Evolutionary conservation across 2,888 invertebrate genomes (phyloP), one percentile per base, ranked within the genome.

Genomic region (Sthenelais limicola): DNA sequence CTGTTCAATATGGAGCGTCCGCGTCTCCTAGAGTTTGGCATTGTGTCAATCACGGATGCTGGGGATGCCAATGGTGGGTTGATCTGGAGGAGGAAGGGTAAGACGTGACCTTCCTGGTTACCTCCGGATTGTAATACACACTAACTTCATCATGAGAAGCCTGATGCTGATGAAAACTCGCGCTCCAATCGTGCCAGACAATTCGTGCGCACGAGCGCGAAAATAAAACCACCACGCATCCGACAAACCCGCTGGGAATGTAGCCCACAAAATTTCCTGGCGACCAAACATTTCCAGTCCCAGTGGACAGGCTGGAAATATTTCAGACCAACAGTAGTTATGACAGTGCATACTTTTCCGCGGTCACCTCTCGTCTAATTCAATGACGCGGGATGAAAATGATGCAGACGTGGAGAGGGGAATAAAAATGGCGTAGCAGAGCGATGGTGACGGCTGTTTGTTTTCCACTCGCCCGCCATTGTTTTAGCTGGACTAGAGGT

Each of bases 381-480:
- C 26, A 62, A 62, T 62, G 62, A 62, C n/a, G 38, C 4, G 3
- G 24, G 24, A 38, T 35, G 35, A 35, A 62, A 62, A 38, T 5
- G 35, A 35, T 38, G 38, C 24, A 35, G 35, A 35, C 33, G 35
- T 9, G 35, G 9, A 24, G 35, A 21, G 21, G 24, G 38, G 62
- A n/a, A 38, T 62, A 38, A 62, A 62, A 62, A 62, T 62, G 24
- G 62, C 62, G 12, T 3, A 3, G 9, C 35, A 9, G 18, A 35
- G 38, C 26, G 62, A 24, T 38, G 62, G 12, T 38, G 62, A 62
- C 62, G 62, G 62, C 1, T 62, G 38, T 62, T 62, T 62, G 62
- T 21, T 1, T 3, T 7, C 62, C 21, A 43, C 30, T 52, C 52
- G 38, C 2, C n/a, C 38, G 62, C 62, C 62, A 38, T 62, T 62